Conservation (phyloP, 2,888 invertebrate genomes). For the Resseliella maxima region DNA sequence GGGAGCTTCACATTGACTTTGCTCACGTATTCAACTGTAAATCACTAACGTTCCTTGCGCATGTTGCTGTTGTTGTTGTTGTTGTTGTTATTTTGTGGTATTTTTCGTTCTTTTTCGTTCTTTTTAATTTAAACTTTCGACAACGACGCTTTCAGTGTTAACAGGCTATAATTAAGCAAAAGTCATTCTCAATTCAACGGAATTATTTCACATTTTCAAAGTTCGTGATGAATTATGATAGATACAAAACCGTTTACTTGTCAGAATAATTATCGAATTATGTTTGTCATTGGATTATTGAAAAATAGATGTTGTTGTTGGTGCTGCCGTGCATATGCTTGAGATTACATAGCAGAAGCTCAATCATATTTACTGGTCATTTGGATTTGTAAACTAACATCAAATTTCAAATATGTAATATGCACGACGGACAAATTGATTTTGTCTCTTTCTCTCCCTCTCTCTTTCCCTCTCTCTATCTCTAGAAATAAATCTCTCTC, state of each 20-base stretch:
- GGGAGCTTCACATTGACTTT: conserved; percentile 1
- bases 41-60: background rate
- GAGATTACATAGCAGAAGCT: background rate
- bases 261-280: background rate
- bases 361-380: background rate
- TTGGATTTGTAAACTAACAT: too few relatives aligned
- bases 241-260: background rate
- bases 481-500: too few relatives aligned
- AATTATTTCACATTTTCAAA: too few relatives aligned
- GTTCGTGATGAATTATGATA: too few relatives aligned
- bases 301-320: background rate
- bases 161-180: conserved; percentile 25
- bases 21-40: conserved; percentile 11
- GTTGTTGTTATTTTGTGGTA: too few relatives aligned
- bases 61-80: background rate
- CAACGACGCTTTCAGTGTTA: background rate
- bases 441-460: too few relatives aligned
- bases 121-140: background rate
- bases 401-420: too few relatives aligned
- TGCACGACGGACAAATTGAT: too few relatives aligned
- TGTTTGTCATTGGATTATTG: background rate
- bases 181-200: background rate
- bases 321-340: too few relatives aligned
- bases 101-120: too few relatives aligned
- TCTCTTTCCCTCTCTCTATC: too few relatives aligned